Percentiles rank a stretch among this genome's conserved stretches.
phyloP scores from a whole-genome alignment of 2,888 invertebrate genomes.

The Microctonus brassicae region DNA sequence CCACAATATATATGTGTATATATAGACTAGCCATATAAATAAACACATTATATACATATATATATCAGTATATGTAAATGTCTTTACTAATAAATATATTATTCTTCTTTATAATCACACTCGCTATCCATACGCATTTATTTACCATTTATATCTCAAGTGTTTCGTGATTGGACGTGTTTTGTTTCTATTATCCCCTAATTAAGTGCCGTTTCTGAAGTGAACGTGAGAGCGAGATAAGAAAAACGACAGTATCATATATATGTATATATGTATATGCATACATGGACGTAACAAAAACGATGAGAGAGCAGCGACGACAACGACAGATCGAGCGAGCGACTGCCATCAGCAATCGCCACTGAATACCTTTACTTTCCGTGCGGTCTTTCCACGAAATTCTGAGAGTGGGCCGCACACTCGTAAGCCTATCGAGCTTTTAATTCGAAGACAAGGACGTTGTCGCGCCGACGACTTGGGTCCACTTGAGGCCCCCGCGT shows the following conservation, averaged over 20 bases:
- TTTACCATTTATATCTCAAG: conserved; percentile 57
- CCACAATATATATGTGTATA: not conserved
- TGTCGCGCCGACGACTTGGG: conserved; percentile 20
- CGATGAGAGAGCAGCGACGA: conserved; percentile 42
- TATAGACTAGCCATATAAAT: not conserved
- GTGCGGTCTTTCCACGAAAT: conserved; percentile 38
- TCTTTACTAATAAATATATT: not conserved
- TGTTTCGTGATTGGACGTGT: conserved; percentile 63
- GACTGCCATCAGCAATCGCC: conserved; percentile 23
- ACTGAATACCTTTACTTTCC: conserved; percentile 8
- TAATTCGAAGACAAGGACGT: conserved; percentile 38
- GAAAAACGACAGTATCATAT: conserved; percentile 45
- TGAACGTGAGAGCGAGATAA: conserved; percentile 54
- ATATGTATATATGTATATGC: not conserved
- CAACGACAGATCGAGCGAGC: conserved; percentile 5
- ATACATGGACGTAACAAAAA: not conserved
- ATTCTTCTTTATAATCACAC: conserved; percentile 2
- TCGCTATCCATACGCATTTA: conserved; percentile 31
- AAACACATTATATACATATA: not conserved
- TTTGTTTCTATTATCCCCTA: conserved; percentile 66
- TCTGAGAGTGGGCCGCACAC: conserved; percentile 13
- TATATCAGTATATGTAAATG: not conserved
- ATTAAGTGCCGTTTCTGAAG: conserved; percentile 64
- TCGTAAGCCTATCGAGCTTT: conserved; percentile 40
- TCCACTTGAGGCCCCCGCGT: not conserved